Conservation (phyloP, 1,140 invertebrate genomes). For the Ceratitis capitata region DNA sequence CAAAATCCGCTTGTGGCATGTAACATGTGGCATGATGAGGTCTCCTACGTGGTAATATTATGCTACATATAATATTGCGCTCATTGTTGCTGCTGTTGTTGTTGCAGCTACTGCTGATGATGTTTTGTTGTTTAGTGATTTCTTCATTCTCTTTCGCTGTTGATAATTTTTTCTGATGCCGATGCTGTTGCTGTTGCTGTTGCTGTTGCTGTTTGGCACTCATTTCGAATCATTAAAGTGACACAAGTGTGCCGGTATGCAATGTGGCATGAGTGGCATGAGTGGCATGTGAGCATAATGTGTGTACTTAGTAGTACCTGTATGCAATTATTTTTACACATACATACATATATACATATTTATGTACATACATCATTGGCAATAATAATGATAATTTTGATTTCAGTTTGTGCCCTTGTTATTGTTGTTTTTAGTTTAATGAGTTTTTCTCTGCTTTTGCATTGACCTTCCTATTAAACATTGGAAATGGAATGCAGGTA, state of each 20-base stretch:
- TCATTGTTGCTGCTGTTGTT: too few species aligned
- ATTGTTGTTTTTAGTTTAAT: too few species aligned
- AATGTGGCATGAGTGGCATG: neutral
- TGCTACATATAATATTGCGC: neutral
- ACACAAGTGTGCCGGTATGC: neutral
- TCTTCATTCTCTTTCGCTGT: neutral
- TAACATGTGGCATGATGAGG: neutral
- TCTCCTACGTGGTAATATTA: constrained; percentile 5
- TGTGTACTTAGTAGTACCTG: too few species aligned
- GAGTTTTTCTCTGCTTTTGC: too few species aligned
- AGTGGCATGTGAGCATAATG: neutral
- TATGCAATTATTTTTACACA: too few species aligned
- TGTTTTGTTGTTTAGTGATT: neutral
- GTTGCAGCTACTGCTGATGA: too few species aligned
- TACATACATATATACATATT: too few species aligned
- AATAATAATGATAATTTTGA: neutral
- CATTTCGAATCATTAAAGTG: neutral
- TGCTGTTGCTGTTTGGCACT: too few species aligned
- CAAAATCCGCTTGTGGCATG: constrained; percentile 23
- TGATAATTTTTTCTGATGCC: neutral
- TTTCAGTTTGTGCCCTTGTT: too few species aligned
- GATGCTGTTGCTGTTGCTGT: neutral
- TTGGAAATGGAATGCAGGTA: too few species aligned
- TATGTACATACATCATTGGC: too few species aligned
- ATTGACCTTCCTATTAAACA: too few species aligned